Conservation (phyloP, 2,888 invertebrate species). For the Monoplex corrugatus region DNA sequence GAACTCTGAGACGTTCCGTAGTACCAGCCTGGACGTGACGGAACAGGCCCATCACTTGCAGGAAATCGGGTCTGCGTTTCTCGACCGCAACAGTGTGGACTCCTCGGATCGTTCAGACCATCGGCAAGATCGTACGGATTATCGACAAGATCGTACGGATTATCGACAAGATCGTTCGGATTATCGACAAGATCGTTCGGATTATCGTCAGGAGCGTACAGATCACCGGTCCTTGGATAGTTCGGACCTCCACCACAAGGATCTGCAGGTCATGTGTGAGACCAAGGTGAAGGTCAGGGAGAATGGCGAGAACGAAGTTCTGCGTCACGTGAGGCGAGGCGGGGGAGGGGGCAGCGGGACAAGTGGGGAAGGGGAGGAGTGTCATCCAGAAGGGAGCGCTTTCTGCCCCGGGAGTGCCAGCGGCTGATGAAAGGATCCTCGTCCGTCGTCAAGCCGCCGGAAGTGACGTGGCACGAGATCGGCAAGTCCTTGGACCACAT, state of each 20-base stretch:
- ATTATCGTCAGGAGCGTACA: not conserved
- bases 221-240: slow-evolving; percentile 32
- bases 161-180: not conserved
- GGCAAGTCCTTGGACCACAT: slow-evolving; percentile 63
- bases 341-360: slow-evolving; percentile 2
- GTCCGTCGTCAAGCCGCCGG: slow-evolving; percentile 22
- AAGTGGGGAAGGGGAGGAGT: not conserved
- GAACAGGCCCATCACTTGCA: slow-evolving; percentile 17
- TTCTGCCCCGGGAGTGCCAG: slow-evolving; percentile 44
- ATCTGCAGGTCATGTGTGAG: slow-evolving; percentile 46
- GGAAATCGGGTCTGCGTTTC: not conserved
- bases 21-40: not conserved
- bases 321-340: slow-evolving; percentile 4
- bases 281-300: slow-evolving; percentile 53
- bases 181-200: not conserved
- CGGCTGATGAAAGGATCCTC: slow-evolving; percentile 32
- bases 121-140: not conserved
- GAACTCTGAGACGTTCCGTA: not conserved
- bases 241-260: slow-evolving; percentile 35
- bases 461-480: slow-evolving; percentile 62
- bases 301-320: slow-evolving; percentile 51
- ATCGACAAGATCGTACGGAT: not conserved
- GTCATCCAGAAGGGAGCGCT: not conserved
- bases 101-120: not conserved
- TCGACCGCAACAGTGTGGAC: no score